phyloP scores from a whole-genome alignment of 2,113 vertebrate genomes.

The Syngnathus typhle region DNA sequence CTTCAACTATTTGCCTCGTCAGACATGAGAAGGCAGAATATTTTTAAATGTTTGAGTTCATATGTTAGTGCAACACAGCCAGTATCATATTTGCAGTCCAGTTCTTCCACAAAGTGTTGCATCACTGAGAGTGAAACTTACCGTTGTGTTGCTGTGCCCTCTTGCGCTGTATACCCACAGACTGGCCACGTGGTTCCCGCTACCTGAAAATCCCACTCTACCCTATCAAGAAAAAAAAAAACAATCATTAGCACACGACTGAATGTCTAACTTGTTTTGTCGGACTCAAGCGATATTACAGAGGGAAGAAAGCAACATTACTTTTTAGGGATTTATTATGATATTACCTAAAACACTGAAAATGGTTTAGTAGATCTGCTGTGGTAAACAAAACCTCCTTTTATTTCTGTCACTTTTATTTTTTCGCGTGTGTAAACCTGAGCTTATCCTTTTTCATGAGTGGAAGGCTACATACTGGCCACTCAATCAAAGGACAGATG shows the following conservation, averaged over 20 bases:
- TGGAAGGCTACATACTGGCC: not conserved
- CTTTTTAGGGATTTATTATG: conserved; percentile 21
- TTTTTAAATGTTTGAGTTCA: conserved; percentile 14
- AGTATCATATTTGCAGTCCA: conserved; percentile 11
- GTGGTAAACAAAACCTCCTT: not conserved
- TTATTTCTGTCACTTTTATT: not conserved
- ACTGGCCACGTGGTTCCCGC: conserved; percentile 19
- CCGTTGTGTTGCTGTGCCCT: conserved; percentile 6
- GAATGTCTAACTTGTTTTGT: conserved; percentile 58
- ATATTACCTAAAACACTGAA: not conserved
- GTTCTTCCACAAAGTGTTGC: conserved; percentile 15
- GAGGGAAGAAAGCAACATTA: conserved; percentile 18
- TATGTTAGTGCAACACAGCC: not conserved
- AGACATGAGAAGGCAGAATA: not conserved
- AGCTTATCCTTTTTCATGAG: not conserved
- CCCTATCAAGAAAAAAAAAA: conserved; percentile 24
- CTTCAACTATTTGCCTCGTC: conserved; percentile 17
- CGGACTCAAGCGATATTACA: conserved; percentile 40
- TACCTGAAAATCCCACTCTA: conserved; percentile 20
- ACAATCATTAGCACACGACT: conserved; percentile 54
- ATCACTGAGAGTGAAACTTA: not conserved
- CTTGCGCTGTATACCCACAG: conserved; percentile 43
- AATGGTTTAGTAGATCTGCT: not conserved
- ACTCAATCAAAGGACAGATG: not conserved
- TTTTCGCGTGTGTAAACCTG: not conserved